Conservation (phyloP, 2,797 vertebrate species). For the Poliocrania exsul region DNA sequence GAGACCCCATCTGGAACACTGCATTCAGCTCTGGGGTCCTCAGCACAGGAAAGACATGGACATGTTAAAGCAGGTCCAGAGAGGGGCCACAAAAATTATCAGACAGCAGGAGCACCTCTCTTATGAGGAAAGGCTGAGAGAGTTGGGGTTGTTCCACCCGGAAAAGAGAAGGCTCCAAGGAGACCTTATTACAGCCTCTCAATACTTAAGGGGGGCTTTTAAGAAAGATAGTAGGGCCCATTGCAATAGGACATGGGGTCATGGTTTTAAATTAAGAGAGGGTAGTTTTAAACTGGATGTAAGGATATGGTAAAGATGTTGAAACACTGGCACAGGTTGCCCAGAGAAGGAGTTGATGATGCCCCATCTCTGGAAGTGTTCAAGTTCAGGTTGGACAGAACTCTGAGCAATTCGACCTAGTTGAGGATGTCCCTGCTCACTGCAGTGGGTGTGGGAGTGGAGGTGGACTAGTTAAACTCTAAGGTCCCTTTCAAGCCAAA, state of each 20-base stretch:
- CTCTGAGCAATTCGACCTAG: neutral
- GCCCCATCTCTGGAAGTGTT: neutral
- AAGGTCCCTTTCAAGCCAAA: neutral
- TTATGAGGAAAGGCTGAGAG: neutral
- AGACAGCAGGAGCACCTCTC: neutral
- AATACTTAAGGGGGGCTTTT: neutral
- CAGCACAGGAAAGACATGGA: neutral
- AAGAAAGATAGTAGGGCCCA: neutral
- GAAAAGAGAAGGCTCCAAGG: neutral
- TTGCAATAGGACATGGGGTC: neutral
- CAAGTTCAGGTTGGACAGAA: neutral
- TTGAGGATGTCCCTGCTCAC: neutral
- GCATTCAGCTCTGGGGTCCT: neutral
- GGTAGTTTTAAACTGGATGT: neutral
- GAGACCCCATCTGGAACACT: neutral
- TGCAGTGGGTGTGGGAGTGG: neutral
- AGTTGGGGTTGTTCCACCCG: neutral
- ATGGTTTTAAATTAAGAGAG: neutral
- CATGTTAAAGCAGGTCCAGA: neutral
- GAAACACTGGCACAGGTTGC: neutral
- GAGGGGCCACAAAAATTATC: neutral
- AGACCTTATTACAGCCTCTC: neutral
- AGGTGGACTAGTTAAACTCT: neutral
- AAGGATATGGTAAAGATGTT: neutral
- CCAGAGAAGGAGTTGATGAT: neutral